These are phyloP conservation scores for Sminthopsis crassicaudata DNA, from an alignment of 2,113 vertebrate species.

Conservation along the genomic window DNA sequence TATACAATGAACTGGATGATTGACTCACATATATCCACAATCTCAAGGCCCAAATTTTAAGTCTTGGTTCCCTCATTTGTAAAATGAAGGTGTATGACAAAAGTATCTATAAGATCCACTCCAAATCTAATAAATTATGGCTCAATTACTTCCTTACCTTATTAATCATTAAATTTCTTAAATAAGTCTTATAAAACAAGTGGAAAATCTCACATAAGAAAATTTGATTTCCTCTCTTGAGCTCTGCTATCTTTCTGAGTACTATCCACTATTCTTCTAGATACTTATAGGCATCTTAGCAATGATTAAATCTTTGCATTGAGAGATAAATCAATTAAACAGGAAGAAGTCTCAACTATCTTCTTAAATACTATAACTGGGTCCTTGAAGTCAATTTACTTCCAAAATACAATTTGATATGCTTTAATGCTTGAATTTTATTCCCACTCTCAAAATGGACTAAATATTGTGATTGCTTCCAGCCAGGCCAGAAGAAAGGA, in stretches of 20 bases:
- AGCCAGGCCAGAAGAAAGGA: conserved; percentile 29
- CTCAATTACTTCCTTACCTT: neutral
- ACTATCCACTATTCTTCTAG: neutral
- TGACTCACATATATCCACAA: neutral
- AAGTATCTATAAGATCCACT: neutral
- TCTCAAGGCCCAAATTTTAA: neutral
- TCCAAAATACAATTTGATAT: neutral
- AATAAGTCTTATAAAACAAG: neutral
- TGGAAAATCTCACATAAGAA: conserved; percentile 3
- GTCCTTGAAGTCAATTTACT: neutral
- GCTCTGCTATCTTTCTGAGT: neutral
- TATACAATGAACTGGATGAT: neutral
- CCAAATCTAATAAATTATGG: neutral
- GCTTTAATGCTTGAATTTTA: conserved; percentile 5
- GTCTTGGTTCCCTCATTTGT: neutral
- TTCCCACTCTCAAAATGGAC: conserved; percentile 2
- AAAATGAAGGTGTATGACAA: neutral
- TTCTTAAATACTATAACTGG: conserved; percentile 31
- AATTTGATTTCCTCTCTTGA: neutral
- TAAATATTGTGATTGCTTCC: neutral
- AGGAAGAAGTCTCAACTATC: neutral
- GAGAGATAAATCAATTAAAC: conserved; percentile 60
- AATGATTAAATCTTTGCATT: conserved; percentile 43
- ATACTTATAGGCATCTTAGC: conserved; percentile 43
- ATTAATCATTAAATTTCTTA: conserved; percentile 4